Evolutionary conservation across 35 echinoderm and acorn worm genomes (phyloP), one percentile per base, ranked within the genome.

Genomic region (Lytechinus variegatus): DNA sequence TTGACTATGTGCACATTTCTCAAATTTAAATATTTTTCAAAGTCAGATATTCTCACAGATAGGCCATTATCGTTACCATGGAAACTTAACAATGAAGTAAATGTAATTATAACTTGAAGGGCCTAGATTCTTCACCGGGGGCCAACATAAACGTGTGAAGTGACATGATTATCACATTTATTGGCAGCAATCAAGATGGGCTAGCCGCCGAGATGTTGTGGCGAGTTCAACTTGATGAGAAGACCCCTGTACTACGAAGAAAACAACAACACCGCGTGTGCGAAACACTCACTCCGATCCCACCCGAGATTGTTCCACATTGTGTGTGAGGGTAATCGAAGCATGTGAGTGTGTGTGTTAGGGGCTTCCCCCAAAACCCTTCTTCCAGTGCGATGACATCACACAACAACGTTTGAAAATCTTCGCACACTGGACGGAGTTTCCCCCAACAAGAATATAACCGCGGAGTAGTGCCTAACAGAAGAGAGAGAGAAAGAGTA

Each of bases 381-480:
- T 90, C 88, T 90, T 90, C 29, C 52, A 52, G 24, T 28, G 52
- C 88, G 52, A 33, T 90, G 88, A 90, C 88, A 90, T 90, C 88
- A 90, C 88, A 90, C 52, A 90, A 90, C 88, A 33, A 33, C 29
- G 28, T 90, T 90, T 90, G 88, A 52, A 44, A 90, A 90, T 90
- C 88, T 90, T 90, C 88, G 52, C 88, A 33, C 88, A 90, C 88
- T 90, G 88, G 88, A 90, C 88, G 28, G 88, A 90, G 88, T 33
- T 90, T 90, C 88, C 52, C 28, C 28, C 28, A 52, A 90, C 88
- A 14, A 52, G 66, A 79, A 16, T 71, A 71, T 79, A 79, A 79
- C 16, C 66, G 66, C 66, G 66, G 66, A 79, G 55, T 56, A 56
- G 66, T 79, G 66, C 66, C n/a, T 4, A 79, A 79, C 66, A 79